Evolutionary conservation across 2,113 vertebrate species (phyloP).

Genomic region (Phalacrocorax aristotelis): DNA sequence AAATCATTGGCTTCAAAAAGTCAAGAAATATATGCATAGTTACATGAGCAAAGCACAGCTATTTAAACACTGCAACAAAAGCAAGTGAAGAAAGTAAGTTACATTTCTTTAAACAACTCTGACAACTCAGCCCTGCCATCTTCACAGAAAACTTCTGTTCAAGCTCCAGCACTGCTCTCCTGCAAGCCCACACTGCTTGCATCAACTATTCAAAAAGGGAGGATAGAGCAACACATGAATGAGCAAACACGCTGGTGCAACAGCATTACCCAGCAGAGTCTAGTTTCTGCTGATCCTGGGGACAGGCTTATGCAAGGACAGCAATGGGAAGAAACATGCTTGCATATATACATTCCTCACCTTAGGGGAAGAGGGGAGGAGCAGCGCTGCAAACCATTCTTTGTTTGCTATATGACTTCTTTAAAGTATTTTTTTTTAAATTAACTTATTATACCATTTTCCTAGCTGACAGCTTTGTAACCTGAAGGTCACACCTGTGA

Average conservation of each 20-base stretch:
- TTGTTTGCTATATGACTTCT: neutral
- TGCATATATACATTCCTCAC: neutral
- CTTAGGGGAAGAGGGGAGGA: neutral
- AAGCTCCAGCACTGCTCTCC: neutral
- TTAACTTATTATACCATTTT: neutral
- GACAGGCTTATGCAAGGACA: neutral
- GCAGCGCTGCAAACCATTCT: neutral
- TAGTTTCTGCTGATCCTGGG: neutral
- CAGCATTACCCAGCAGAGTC: neutral
- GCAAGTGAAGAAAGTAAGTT: neutral
- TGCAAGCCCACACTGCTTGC: neutral
- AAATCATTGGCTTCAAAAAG: neutral
- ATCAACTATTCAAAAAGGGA: neutral
- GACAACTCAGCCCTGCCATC: neutral
- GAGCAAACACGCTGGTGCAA: neutral
- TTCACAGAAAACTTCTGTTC: neutral
- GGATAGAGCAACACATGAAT: accelerated
- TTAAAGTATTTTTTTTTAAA: neutral
- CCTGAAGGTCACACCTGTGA: neutral
- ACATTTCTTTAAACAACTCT: neutral
- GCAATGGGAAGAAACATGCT: neutral
- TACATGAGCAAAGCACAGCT: neutral
- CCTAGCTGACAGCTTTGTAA: neutral
- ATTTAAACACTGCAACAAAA: neutral
- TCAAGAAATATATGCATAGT: neutral